Base-by-base conservation (phyloP, 2,888 invertebrate genomes). In the Cosmia pyralina region DNA sequence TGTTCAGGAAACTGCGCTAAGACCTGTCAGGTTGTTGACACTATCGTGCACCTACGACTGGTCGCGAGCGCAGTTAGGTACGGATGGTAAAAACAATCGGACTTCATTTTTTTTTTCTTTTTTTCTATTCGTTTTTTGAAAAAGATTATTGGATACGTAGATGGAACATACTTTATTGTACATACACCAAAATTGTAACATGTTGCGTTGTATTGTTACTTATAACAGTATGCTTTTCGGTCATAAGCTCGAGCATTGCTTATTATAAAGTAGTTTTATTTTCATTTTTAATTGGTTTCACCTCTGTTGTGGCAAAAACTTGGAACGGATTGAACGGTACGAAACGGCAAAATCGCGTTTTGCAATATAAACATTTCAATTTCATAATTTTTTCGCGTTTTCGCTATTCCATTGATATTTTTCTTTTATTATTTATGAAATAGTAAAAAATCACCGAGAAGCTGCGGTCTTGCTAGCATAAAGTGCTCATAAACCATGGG, bases 11-110 rank as follows among this genome's bases (percentile, higher is more conserved):
- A 85, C 76, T 84, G 84, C 81, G 82, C 88, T 89, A 91, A 88
- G 88, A 87, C 88, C 85, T 90, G 90, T 85, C 90, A 89, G 94
- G 93, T 93, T 94, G 90, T 94, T 94, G 93, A 94, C 94, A 91
- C 91, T 92, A 88, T 90, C 89, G 88, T 86, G 89, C 87, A 85
- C 85, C 84, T 88, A 89, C 87, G 4, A 38, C 38, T 85, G 83
- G 88, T 89, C 88, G 91, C 89, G 87, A 75, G 88, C 89, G 77
- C 84, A 81, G 85, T 80, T 85, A 87, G 22, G 84, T 92, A 90
- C 74, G 62, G 87, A 82, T 82, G 58, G 84, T 66, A 82, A 72
- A 81, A 79, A 75, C 17, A 73, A 53, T 58, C 28, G 3, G 0
- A 7, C 4, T 4, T 1, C 0, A 6, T 22, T 28, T 34, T 58